Base-by-base conservation (phyloP, 2,888 invertebrate genomes). In the Lithophane semibrunnea region DNA sequence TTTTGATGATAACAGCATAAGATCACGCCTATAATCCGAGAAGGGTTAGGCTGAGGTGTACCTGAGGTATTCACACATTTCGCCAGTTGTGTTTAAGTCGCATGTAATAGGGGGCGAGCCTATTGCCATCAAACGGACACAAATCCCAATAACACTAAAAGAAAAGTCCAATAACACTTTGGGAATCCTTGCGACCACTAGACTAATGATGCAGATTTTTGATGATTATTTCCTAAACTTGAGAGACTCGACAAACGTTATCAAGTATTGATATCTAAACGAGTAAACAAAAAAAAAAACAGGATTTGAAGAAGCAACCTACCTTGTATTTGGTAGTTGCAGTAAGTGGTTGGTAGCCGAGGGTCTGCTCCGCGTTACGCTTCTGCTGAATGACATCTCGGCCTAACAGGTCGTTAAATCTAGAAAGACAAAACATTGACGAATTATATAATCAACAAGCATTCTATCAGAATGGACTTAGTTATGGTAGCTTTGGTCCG, bases 261-360 rank as follows among this genome's bases (percentile, higher is more conserved):
- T 8, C 44, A 12, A 18, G 7, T 37, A 49, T 66, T 4, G 29
- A 29, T 52, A 13, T 13, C 5, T 16, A 24, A 24, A 16, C 10
- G 18, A 24, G 18, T 21, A n/a, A 67, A 54, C 37, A 21, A 12
- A 12, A 49, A 18, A 49, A 49, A 49, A 52, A n/a, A 56, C 42
- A 44, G 2, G 29, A 29, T 12, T 66, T 12, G 10, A 49, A 49
- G 2, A 24, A 24, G 44, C 18, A 37, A 9, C 5, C 0, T 92
- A 98, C 98, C 97, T 99, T 99, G 89, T 99, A 97, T 97, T 99
- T 99, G 90, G 98, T 98, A 83, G 98, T 98, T 82, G 99, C 98
- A 77, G 99, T 98, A 42, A 99, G 97, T 3, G 99, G 99, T 89
- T 98, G 97, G 93, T 98, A 99, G 72, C 98, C 98, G 49, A 98